Evolutionary conservation across 2,113 vertebrate species (phyloP).

Genomic region (Calonectris borealis): DNA sequence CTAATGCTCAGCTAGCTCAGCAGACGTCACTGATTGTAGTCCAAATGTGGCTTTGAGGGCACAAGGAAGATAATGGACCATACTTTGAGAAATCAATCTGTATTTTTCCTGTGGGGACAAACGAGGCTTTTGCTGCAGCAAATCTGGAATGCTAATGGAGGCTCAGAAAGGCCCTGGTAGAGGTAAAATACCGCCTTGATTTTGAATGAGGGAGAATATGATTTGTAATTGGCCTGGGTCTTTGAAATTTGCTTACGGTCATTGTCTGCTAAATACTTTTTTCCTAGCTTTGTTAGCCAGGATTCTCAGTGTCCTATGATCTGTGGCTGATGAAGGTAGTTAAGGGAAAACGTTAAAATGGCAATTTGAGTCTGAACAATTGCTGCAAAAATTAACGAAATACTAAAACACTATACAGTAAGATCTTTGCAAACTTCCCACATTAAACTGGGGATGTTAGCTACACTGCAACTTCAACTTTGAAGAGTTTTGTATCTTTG

Average conservation of each 20-base stretch:
- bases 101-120: neutral
- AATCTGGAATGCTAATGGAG: neutral
- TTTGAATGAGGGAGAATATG: neutral
- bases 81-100: neutral
- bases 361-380: neutral
- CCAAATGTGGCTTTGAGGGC: neutral
- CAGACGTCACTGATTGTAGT: neutral
- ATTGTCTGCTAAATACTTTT: slow-evolving; percentile 12
- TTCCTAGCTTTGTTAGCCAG: slow-evolving; percentile 19
- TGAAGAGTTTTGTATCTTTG: neutral
- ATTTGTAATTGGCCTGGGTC: neutral
- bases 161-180: neutral
- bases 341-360: neutral
- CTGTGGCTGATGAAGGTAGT: slow-evolving; percentile 39
- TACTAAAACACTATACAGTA: neutral
- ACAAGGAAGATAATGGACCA: neutral
- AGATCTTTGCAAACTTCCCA: neutral
- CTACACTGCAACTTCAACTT: neutral
- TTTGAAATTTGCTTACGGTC: slow-evolving; percentile 1
- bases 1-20: neutral
- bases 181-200: neutral
- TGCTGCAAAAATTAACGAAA: slow-evolving; percentile 1
- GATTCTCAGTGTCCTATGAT: slow-evolving; percentile 21
- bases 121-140: neutral
- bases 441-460: neutral